These are phyloP conservation scores for Simalia tracyae DNA, from an alignment of 2,797 vertebrate species.

Conservation along the genomic window DNA sequence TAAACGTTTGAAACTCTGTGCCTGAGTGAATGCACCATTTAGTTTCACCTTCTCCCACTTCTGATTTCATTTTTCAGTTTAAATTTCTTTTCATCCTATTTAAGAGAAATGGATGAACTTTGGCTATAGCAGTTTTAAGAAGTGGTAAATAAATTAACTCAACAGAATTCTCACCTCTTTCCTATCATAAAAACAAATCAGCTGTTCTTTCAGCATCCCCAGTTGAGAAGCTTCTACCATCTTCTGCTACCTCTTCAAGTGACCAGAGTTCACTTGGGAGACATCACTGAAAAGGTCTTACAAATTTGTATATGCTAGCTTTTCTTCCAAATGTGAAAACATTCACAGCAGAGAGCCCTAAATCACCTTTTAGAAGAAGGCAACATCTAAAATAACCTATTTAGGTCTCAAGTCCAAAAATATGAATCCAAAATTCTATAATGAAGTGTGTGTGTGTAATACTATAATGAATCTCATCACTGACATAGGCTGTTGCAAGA, in stretches of 20 bases:
- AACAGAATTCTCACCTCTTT: background rate
- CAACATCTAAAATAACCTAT: background rate
- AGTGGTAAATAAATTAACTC: background rate
- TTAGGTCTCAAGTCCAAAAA: background rate
- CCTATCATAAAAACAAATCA: background rate
- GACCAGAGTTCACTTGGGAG: background rate
- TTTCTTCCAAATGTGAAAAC: background rate
- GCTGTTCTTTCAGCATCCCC: background rate
- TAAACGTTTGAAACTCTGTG: background rate
- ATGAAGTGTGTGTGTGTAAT: background rate
- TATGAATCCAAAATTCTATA: background rate
- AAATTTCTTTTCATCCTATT: background rate
- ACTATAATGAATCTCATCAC: no score
- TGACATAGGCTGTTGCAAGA: no score
- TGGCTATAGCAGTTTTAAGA: background rate
- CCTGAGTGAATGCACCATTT: background rate
- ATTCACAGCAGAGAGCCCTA: background rate
- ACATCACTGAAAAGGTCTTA: background rate
- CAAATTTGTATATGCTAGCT: background rate
- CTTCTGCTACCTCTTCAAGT: background rate
- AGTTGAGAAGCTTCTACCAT: background rate
- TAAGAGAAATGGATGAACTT: background rate
- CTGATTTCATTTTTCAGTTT: background rate
- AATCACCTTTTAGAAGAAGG: background rate
- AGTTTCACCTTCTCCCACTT: background rate